A percentile compares a stretch with the other conserved stretches of the same genome.
Conservation (phyloP, 2,888 invertebrate species). For the Athalia cordata region DNA sequence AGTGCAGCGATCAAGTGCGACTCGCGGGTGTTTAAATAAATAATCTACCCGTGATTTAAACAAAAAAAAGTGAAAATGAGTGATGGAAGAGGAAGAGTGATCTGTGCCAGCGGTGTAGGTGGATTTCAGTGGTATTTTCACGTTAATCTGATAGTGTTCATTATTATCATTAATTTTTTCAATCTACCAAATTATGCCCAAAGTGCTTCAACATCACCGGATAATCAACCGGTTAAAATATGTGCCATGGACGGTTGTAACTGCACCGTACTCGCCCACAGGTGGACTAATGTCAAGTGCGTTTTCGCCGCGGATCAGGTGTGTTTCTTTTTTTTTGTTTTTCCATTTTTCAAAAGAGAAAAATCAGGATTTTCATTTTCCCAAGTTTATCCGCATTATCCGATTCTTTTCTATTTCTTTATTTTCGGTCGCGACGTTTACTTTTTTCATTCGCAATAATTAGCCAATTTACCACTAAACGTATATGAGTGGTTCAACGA, state of each 20-base stretch:
- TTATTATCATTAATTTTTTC: constrained; percentile 31
- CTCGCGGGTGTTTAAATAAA: neutral
- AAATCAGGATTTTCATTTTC: neutral
- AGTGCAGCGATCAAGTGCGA: no score
- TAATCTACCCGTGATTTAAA: neutral
- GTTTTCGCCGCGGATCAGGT: constrained; percentile 79
- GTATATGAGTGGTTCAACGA: no score
- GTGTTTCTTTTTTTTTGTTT: constrained; percentile 62
- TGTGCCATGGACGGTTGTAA: constrained; percentile 78
- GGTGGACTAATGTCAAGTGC: constrained; percentile 81
- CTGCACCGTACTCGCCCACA: constrained; percentile 77
- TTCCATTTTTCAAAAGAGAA: no score
- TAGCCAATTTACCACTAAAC: no score
- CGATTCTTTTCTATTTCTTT: no score
- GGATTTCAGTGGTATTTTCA: no score
- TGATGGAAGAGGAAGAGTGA: neutral
- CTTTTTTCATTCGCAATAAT: no score
- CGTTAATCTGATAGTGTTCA: constrained; percentile 16
- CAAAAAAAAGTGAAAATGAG: neutral
- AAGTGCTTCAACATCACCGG: constrained; percentile 25
- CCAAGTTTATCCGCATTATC: neutral
- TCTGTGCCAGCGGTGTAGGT: no score
- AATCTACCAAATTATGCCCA: constrained; percentile 24
- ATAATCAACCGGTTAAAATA: constrained; percentile 69
- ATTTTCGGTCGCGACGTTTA: no score